Evolutionary conservation across 2,797 vertebrate species (phyloP).

Genomic region (Cryptoprocta ferox): DNA sequence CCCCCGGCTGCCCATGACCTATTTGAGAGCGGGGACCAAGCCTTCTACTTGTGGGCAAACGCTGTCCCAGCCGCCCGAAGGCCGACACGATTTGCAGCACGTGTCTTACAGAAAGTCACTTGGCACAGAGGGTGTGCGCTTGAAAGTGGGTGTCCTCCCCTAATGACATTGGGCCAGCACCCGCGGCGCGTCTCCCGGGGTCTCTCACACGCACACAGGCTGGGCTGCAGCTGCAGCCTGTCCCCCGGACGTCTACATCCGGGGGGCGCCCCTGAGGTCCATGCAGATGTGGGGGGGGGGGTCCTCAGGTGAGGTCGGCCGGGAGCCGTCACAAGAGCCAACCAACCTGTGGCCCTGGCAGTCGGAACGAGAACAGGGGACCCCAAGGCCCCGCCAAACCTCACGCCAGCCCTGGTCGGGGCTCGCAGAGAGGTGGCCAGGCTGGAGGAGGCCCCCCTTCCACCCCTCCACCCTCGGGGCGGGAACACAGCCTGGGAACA

Average conservation of each 20-base stretch:
- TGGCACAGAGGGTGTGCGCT: not conserved
- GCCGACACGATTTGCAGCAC: not conserved
- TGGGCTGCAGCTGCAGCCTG: not conserved
- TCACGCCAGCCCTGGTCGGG: not conserved
- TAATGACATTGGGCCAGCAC: no score
- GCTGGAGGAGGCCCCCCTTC: no score
- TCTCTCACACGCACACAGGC: rapidly evolving
- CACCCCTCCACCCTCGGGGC: not conserved
- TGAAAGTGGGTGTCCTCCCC: not conserved
- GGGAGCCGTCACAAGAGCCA: not conserved
- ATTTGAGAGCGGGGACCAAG: not conserved
- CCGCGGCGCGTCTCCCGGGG: rapidly evolving
- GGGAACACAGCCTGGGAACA: not conserved
- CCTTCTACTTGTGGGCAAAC: not conserved
- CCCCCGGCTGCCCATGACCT: no score
- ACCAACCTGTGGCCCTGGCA: rapidly evolving
- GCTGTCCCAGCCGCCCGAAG: not conserved
- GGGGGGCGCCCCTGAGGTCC: not conserved
- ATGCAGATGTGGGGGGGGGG: rapidly evolving
- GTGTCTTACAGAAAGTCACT: not conserved
- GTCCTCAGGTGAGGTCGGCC: not conserved
- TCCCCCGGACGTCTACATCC: not conserved
- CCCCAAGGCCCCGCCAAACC: not conserved
- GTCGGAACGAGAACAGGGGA: not conserved
- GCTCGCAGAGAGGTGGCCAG: not conserved